Evolutionary conservation across 2,888 invertebrate genomes (phyloP).

Genomic region (Rhingia campestris): DNA sequence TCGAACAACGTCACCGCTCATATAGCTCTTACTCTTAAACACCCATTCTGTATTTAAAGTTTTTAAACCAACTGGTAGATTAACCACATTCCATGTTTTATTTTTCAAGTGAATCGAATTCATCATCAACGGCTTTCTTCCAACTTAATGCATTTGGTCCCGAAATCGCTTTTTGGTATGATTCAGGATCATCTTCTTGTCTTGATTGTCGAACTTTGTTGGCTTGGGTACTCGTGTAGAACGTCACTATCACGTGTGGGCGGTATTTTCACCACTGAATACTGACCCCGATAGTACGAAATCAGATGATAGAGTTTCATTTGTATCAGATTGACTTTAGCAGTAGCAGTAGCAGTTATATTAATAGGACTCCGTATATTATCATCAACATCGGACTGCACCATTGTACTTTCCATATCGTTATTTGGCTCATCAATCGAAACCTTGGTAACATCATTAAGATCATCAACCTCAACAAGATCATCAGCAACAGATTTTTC

Average conservation of each 20-base stretch:
- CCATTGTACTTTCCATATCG: not conserved
- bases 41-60: too few relatives aligned
- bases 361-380: too few relatives aligned
- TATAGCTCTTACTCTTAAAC: too few relatives aligned
- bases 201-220: not conserved
- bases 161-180: constrained; percentile 2
- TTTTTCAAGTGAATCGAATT: constrained; percentile 19
- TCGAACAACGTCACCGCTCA: too few relatives aligned
- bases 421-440: not conserved
- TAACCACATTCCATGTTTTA: not conserved
- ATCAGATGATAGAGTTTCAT: not conserved
- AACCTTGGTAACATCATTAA: too few relatives aligned
- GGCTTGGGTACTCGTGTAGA: constrained; percentile 6
- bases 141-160: not conserved
- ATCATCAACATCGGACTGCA: too few relatives aligned
- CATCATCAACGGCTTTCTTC: constrained; percentile 13
- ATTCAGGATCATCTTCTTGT: not conserved
- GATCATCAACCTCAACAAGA: too few relatives aligned
- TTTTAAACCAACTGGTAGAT: not conserved
- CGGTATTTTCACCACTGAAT: not conserved
- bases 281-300: not conserved
- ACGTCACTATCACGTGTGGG: constrained; percentile 6
- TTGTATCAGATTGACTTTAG: too few relatives aligned
- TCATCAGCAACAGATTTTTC: too few relatives aligned
- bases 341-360: too few relatives aligned